These are phyloP conservation scores for Trigoniulus corallinus DNA, from an alignment of 1,140 invertebrate genomes.

Conservation along the genomic window DNA sequence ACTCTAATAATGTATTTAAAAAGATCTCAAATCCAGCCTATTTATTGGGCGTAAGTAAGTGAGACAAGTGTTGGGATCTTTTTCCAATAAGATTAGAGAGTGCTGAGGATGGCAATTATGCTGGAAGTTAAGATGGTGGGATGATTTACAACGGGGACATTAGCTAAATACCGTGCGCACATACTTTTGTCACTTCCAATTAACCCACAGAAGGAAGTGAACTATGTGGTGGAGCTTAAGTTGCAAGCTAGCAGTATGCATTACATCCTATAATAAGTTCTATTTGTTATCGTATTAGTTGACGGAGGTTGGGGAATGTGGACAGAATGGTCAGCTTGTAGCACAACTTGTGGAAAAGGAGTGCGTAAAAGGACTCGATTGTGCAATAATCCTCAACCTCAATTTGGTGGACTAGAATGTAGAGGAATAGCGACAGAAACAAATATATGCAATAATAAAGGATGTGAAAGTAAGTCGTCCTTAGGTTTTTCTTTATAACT, in stretches of 20 bases:
- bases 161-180: too few species aligned
- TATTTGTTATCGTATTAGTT: not conserved
- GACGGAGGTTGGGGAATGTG: conserved; percentile 25
- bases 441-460: conserved; percentile 12
- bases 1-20: not conserved
- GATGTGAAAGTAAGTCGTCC: conserved; percentile 17
- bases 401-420: conserved; percentile 18
- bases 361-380: conserved; percentile 10
- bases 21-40: too few species aligned
- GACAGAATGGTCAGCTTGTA: conserved; percentile 25
- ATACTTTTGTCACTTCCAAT: not conserved
- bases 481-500: conserved; percentile 1
- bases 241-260: not conserved
- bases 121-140: too few species aligned
- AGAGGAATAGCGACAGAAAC: conserved; percentile 8
- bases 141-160: too few species aligned
- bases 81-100: too few species aligned
- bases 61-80: too few species aligned
- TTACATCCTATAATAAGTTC: too few species aligned
- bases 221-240: not conserved
- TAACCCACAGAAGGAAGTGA: not conserved
- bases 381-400: conserved; percentile 17
- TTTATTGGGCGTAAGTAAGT: too few species aligned
- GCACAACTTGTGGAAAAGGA: conserved; percentile 20
- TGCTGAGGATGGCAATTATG: too few species aligned